These are phyloP conservation scores for Coregonus ussuriensis DNA, from an alignment of 2,797 vertebrate genomes.

Conservation along the genomic window DNA sequence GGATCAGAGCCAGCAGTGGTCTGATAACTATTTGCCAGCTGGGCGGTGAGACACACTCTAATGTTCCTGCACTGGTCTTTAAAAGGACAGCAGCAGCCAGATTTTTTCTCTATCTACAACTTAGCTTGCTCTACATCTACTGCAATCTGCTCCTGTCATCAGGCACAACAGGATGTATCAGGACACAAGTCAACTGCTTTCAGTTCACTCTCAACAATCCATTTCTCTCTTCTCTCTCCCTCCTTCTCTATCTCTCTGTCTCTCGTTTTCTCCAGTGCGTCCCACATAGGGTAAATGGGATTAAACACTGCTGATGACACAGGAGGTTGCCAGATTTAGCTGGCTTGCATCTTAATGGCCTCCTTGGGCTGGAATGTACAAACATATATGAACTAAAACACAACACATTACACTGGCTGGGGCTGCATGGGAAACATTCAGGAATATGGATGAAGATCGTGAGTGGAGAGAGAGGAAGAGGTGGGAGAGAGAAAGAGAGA, in stretches of 20 bases:
- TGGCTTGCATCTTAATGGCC: constrained; percentile 40
- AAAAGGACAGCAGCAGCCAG: neutral
- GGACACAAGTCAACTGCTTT: neutral
- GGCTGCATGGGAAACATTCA: constrained; percentile 36
- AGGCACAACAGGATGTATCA: neutral
- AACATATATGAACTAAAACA: constrained; percentile 35
- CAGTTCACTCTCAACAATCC: neutral
- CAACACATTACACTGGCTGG: constrained; percentile 31
- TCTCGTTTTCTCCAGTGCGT: constrained; percentile 22
- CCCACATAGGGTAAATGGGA: constrained; percentile 52
- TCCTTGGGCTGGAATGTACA: constrained; percentile 48
- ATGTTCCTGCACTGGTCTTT: neutral
- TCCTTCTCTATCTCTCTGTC: neutral
- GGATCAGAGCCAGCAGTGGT: neutral
- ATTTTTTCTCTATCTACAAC: neutral
- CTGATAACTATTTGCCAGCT: neutral
- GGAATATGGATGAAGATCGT: constrained; percentile 39
- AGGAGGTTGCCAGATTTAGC: constrained; percentile 47
- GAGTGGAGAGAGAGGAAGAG: constrained; percentile 37
- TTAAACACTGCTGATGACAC: constrained; percentile 58
- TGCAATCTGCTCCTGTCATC: neutral
- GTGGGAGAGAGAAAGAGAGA: too few relatives aligned
- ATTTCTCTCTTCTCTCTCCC: neutral
- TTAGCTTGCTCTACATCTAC: neutral
- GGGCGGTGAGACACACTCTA: neutral